Conservation (phyloP, 2,888 invertebrate species). For the Scrobipalpa atriplicella region DNA sequence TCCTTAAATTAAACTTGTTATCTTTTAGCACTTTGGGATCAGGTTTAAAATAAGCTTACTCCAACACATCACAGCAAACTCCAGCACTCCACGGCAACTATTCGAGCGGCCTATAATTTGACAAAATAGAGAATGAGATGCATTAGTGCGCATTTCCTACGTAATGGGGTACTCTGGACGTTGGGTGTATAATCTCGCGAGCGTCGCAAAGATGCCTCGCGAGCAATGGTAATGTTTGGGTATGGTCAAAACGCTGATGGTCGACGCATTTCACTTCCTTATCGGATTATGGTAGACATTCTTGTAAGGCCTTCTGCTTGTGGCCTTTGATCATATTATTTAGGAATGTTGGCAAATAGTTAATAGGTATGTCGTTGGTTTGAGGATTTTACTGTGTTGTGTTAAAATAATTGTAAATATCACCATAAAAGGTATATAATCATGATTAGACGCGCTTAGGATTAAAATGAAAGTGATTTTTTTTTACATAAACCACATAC, state of each 20-base stretch:
- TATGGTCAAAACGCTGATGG: conserved; percentile 63
- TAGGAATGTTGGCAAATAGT: background rate
- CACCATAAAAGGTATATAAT: no score
- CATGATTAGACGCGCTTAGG: no score
- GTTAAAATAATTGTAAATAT: no score
- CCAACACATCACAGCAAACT: conserved; percentile 2
- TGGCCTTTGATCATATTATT: background rate
- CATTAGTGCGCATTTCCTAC: conserved; percentile 77
- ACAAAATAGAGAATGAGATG: conserved; percentile 81
- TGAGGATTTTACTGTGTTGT: no score
- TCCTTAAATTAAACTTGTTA: no score
- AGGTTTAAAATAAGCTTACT: no score
- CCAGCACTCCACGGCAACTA: conserved; percentile 43
- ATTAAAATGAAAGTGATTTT: no score
- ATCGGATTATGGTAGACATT: conserved; percentile 21
- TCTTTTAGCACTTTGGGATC: no score
- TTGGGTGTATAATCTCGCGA: conserved; percentile 73
- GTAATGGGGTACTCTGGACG: conserved; percentile 70
- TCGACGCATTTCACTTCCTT: conserved; percentile 47
- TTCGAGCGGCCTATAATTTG: conserved; percentile 74
- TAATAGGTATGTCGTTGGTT: no score
- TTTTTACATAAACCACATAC: no score
- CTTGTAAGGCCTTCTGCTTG: no score
- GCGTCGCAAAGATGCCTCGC: conserved; percentile 67
- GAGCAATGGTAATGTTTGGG: conserved; percentile 54